Percentiles rank a stretch among this genome's conserved stretches.
phyloP scores from a whole-genome alignment of 2,888 invertebrate genomes.

The Oscheius onirici region DNA sequence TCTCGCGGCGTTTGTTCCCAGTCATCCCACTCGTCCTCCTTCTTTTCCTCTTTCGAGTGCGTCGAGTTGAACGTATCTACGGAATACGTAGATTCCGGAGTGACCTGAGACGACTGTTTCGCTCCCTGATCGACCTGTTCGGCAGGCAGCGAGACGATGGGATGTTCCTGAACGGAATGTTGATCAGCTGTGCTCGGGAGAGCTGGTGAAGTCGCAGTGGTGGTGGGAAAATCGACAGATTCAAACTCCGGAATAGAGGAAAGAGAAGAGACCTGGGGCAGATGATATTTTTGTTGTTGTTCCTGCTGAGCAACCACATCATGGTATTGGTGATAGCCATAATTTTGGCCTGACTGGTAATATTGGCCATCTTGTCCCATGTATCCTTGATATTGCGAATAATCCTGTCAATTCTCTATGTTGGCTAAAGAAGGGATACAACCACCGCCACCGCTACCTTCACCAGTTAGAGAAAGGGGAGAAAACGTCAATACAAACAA shows the following conservation, averaged over 20 bases:
- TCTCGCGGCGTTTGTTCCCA: slow-evolving; percentile 19
- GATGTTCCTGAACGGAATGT: slow-evolving; percentile 21
- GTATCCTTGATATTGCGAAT: no score
- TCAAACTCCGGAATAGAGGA: slow-evolving; percentile 20
- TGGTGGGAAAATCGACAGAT: slow-evolving; percentile 12
- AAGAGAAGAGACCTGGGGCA: slow-evolving; percentile 5
- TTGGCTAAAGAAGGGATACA: neutral
- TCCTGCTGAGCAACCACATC: neutral
- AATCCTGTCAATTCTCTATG: neutral
- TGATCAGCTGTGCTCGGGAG: neutral
- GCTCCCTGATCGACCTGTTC: neutral
- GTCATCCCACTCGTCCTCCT: slow-evolving; percentile 26
- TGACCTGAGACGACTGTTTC: slow-evolving; percentile 30
- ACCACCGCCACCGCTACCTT: slow-evolving; percentile 13
- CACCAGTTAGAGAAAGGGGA: neutral
- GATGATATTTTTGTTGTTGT: neutral
- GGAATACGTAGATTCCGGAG: slow-evolving; percentile 34
- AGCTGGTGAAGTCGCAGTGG: neutral
- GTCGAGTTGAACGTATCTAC: slow-evolving; percentile 30
- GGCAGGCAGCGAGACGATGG: slow-evolving; percentile 4
- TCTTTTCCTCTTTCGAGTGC: neutral
- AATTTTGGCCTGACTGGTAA: neutral
- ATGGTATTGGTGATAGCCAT: neutral
- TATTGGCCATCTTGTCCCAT: no score
- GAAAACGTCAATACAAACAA: neutral